These are phyloP conservation scores for Dinoponera quadriceps DNA, from an alignment of 1,140 invertebrate genomes.

Conservation along the genomic window DNA sequence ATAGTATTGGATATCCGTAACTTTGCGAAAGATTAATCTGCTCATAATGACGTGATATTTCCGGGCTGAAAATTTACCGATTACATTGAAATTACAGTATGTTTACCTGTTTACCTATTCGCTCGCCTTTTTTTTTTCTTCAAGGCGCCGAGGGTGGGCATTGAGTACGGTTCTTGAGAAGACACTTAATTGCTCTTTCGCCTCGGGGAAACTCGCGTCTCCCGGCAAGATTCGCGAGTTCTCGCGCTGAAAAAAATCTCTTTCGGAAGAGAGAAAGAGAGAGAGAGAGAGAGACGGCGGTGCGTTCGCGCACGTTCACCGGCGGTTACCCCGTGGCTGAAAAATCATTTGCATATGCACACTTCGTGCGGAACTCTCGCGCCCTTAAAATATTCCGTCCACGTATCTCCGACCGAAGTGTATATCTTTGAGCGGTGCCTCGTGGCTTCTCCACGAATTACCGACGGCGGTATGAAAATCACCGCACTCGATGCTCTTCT, in stretches of 20 bases:
- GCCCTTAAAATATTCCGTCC: slow-evolving; percentile 51
- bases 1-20: background rate
- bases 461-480: slow-evolving; percentile 52
- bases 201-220: background rate
- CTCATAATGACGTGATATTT: background rate
- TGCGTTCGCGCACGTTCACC: too few species aligned
- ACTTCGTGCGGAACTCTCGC: slow-evolving; percentile 8
- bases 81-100: background rate
- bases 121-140: too few species aligned
- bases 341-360: slow-evolving; percentile 53
- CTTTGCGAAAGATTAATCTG: background rate
- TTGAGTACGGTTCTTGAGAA: background rate
- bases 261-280: too few species aligned
- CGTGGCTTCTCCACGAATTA: slow-evolving; percentile 49
- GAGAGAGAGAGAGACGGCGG: too few species aligned
- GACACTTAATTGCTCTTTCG: slow-evolving; percentile 23
- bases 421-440: slow-evolving; percentile 56
- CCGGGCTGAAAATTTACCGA: background rate
- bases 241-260: slow-evolving; percentile 15
- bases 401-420: slow-evolving; percentile 21
- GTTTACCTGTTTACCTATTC: background rate
- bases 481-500: slow-evolving; percentile 58
- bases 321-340: slow-evolving; percentile 1
- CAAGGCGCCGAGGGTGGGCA: background rate
- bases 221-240: background rate